These are phyloP conservation scores for Hylomyscus alleni DNA, from an alignment of 2,797 vertebrate genomes.

Conservation along the genomic window DNA sequence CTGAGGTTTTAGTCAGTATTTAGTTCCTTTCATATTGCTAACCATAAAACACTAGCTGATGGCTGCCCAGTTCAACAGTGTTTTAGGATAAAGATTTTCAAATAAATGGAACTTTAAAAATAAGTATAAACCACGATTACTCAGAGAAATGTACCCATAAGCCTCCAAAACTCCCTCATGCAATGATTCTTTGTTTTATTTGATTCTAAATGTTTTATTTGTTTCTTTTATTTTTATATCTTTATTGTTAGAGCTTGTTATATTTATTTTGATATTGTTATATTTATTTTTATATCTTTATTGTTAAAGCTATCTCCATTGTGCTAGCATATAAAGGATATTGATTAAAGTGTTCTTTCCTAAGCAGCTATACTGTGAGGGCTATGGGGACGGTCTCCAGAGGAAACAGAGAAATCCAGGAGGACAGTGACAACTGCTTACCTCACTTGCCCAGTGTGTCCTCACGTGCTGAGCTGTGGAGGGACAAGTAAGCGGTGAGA, in stretches of 20 bases:
- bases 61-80: background rate
- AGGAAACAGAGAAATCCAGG: background rate
- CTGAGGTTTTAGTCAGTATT: background rate
- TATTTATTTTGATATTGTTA: too few species aligned
- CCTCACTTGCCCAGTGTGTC: background rate
- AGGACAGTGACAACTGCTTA: background rate
- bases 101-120: slow-evolving; percentile 3
- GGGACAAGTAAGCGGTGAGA: background rate
- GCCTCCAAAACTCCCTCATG: background rate
- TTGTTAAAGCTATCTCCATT: background rate
- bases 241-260: too few species aligned
- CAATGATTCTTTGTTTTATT: background rate
- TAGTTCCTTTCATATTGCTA: background rate
- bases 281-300: background rate
- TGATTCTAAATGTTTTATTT: too few species aligned
- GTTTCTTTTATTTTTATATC: too few species aligned
- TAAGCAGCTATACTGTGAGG: background rate
- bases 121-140: background rate
- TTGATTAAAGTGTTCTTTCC: background rate
- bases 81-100: slow-evolving; percentile 17
- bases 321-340: background rate
- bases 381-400: background rate
- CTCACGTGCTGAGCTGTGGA: background rate
- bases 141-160: background rate
- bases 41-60: background rate